phyloP scores from a whole-genome alignment of 2,888 invertebrate species.

The Palloptera scutellata region DNA sequence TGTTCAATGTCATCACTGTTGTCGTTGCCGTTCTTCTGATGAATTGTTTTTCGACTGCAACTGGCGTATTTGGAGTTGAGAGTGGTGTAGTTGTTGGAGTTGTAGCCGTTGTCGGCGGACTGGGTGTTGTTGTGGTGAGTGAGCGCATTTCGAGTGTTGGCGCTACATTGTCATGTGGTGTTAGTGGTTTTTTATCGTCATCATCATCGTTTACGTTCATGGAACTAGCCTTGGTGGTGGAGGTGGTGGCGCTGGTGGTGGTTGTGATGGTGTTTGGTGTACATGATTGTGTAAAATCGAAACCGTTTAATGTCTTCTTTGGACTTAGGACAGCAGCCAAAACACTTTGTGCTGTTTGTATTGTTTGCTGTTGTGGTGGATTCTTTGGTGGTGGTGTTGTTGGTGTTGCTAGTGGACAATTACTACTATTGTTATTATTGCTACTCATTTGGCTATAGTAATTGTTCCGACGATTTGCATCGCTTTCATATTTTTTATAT shows the following conservation, averaged over 20 bases:
- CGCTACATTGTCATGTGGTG: not conserved
- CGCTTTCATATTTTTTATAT: slow-evolving; percentile 62
- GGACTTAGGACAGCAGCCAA: slow-evolving; percentile 48
- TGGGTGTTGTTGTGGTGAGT: slow-evolving; percentile 9
- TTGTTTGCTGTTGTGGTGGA: slow-evolving; percentile 17
- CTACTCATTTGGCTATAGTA: slow-evolving; percentile 58
- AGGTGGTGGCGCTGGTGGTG: slow-evolving; percentile 32
- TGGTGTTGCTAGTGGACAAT: slow-evolving; percentile 41
- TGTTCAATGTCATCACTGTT: not conserved
- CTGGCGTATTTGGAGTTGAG: not conserved
- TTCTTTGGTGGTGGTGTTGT: slow-evolving; percentile 30
- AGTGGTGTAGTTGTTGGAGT: slow-evolving; percentile 18
- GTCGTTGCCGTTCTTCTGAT: slow-evolving; percentile 2
- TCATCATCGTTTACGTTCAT: no score
- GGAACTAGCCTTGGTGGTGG: slow-evolving; percentile 18
- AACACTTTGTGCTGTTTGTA: slow-evolving; percentile 30
- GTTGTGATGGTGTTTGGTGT: slow-evolving; percentile 28
- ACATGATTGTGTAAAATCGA: slow-evolving; percentile 45
- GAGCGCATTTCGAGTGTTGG: not conserved
- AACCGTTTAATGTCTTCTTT: slow-evolving; percentile 53
- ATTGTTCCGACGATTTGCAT: slow-evolving; percentile 61
- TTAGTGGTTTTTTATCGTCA: not conserved
- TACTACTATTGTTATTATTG: slow-evolving; percentile 49
- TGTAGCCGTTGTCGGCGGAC: not conserved
- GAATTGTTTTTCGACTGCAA: not conserved